phyloP scores from a whole-genome alignment of 2,888 invertebrate species.

The Hecatera dysodea region DNA sequence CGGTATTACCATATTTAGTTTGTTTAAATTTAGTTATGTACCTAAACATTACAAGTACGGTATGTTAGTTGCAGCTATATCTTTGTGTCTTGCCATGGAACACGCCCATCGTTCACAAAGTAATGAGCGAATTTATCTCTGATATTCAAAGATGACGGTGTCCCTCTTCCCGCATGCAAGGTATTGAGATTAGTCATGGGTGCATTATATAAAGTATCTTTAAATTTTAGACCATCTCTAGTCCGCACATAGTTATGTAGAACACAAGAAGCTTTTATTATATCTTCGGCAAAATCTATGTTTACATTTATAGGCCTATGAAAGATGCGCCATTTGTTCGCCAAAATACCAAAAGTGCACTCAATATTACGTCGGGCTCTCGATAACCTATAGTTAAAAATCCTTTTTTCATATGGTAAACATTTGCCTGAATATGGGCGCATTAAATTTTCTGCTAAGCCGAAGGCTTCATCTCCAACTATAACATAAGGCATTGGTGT shows the following conservation, averaged over 20 bases:
- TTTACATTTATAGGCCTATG: conserved; percentile 58
- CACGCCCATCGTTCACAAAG: conserved; percentile 62
- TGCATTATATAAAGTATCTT: conserved; percentile 51
- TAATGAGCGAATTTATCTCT: conserved; percentile 65
- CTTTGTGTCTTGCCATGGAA: conserved; percentile 63
- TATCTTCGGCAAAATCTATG: conserved; percentile 61
- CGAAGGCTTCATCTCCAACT: conserved; percentile 70
- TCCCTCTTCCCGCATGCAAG: conserved; percentile 59
- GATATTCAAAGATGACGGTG: conserved; percentile 61
- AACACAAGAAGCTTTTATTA: conserved; percentile 62
- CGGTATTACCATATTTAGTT: too few relatives aligned
- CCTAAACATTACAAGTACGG: too few relatives aligned
- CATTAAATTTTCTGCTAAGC: conserved; percentile 65
- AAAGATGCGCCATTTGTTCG: too few relatives aligned
- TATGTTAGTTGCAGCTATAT: conserved; percentile 60
- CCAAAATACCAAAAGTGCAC: conserved; percentile 61
- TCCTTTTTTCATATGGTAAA: conserved; percentile 60
- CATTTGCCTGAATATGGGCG: conserved; percentile 64
- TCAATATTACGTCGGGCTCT: conserved; percentile 62
- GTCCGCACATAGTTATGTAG: too few relatives aligned
- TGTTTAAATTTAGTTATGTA: too few relatives aligned
- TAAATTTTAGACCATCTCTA: conserved; percentile 63
- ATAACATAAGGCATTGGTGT: conserved; percentile 61
- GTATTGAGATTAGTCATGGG: conserved; percentile 61
- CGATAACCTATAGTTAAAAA: conserved; percentile 72